Base-by-base conservation (phyloP, 1,140 invertebrate genomes). In the Drosophila simulans region DNA sequence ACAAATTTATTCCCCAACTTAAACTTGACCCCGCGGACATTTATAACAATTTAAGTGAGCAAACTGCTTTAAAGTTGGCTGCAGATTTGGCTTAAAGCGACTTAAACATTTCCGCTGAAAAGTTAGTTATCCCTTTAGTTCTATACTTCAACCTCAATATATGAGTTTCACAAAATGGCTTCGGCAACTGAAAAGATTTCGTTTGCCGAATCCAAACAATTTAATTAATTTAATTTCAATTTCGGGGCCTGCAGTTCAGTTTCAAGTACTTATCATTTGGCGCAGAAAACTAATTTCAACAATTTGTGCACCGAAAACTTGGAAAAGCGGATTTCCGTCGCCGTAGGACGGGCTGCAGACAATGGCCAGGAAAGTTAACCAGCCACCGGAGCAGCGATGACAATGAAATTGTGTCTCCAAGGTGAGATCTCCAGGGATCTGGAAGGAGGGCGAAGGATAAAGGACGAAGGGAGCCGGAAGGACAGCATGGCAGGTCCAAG, bases 141-240 rank as follows among this genome's bases (percentile, higher is more conserved):
- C 0, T 7, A 2, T 31, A 31, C 7, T 31, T 31, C 8, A 8
- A 31, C 2, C 31, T 31, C 8, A 7, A 31, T 10, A 31, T 31
- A 8, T 31, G 31, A 31, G 31, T 31, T 31, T 31, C 7, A 0
- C 31, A 10, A 31, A 31, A 8, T 31, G 7, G 3, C 8, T 31
- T 31, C 31, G 8, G 1, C 1, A 17, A 17, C 2, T 17, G 40
- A 15, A 42, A 42, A 17, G 15, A 52, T 42, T 75, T 57, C 37
- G 7, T 10, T 31, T 37, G n/a, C 25, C 40, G 15, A 78, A 60
- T 78, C 20, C 45, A 43, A 79, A 79, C 81, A 82, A 77, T 90
- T 90, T 90, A 76, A 82, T 81, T 90, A 90, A 90, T 86, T 88
- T 63, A 84, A 89, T 89, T 90, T 73, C 85, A 85, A 75, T 90